Base-by-base conservation (phyloP, 2,113 vertebrate species). In the Jaculus jaculus region DNA sequence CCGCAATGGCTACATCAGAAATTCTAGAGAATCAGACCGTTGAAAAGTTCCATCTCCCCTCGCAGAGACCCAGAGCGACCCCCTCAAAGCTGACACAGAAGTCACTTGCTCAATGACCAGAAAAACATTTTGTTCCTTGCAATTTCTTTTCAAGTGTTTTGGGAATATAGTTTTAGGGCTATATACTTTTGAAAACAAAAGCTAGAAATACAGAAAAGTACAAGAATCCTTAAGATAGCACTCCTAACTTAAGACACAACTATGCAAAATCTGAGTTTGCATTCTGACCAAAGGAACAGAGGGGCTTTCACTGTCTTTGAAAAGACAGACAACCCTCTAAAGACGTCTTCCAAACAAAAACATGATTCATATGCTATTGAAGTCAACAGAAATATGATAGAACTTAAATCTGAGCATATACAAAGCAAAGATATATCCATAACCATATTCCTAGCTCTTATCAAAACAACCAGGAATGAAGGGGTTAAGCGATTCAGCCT, bases 321-420 rank as follows among this genome's bases (percentile, higher is more conserved):
- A 71, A 60, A 71, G 21, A 26, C n/a, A 87, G n/a, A 68, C 24
- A 58, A 68, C n/a, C 51, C 23, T 82, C 74, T 51, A 72, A 73
- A 90, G 42, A 3, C 13, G 18, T 60, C 18, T n/a, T 82, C 63
- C 47, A 63, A 82, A 88, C n/a, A 91, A 87, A 91, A 94, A n/a
- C 28, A 16, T 63, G 26, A 58, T 69, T 30, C 39, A 39, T 17
- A 13, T 42, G 20, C 39, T 87, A 39, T 78, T 72, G 47, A 88
- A 86, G 58, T 54, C 69, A 23, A 60, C 21, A 79, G 21, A 60
- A 92, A 60, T 54, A 16, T 54, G 54, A 54, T 1, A 90, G n/a
- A 71, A 91, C 84, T 91, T 86, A 58, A 89, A 83, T 91, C 60
- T 75, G 42, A 83, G 74, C 42, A 75, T 24, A 79, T 1, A 32